Evolutionary conservation across 2,888 invertebrate species (phyloP).

Genomic region (Stictocephala bisonia): DNA sequence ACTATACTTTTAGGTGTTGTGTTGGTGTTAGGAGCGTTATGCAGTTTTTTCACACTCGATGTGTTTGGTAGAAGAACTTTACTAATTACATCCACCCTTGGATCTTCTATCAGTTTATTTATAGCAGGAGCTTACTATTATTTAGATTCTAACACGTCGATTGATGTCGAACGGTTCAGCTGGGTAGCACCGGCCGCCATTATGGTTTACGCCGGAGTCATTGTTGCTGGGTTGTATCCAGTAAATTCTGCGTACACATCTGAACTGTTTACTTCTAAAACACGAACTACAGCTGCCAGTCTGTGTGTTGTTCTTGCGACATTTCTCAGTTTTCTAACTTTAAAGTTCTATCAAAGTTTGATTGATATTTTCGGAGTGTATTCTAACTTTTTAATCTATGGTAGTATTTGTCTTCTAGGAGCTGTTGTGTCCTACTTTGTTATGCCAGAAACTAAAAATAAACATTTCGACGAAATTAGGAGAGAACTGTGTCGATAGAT

Average conservation of each 20-base stretch:
- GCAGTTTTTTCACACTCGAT: slow-evolving; percentile 43
- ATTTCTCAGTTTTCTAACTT: slow-evolving; percentile 1
- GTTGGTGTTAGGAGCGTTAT: slow-evolving; percentile 33
- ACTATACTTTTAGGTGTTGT: slow-evolving; percentile 33
- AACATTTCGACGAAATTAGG: slow-evolving; percentile 14
- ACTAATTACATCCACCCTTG: slow-evolving; percentile 27
- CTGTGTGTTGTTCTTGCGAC: neutral
- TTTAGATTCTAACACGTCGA: slow-evolving; percentile 5
- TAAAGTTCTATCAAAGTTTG: slow-evolving; percentile 16
- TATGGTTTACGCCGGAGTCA: slow-evolving; percentile 4
- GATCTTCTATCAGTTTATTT: slow-evolving; percentile 38
- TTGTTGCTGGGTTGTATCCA: slow-evolving; percentile 7
- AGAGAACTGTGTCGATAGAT: no score
- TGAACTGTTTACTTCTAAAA: slow-evolving; percentile 12
- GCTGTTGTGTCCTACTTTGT: slow-evolving; percentile 11
- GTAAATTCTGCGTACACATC: slow-evolving; percentile 14
- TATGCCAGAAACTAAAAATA: slow-evolving; percentile 27
- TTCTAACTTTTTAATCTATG: slow-evolving; percentile 7
- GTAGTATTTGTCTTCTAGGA: slow-evolving; percentile 10
- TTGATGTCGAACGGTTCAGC: slow-evolving; percentile 22
- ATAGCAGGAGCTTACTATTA: slow-evolving; percentile 43
- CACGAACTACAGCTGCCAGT: slow-evolving; percentile 19
- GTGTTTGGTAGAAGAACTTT: slow-evolving; percentile 47
- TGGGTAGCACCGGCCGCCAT: slow-evolving; percentile 18
- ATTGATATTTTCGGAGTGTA: slow-evolving; percentile 18